Base-by-base conservation (phyloP, 2,888 invertebrate species). In the Eutolmus rufibarbis region DNA sequence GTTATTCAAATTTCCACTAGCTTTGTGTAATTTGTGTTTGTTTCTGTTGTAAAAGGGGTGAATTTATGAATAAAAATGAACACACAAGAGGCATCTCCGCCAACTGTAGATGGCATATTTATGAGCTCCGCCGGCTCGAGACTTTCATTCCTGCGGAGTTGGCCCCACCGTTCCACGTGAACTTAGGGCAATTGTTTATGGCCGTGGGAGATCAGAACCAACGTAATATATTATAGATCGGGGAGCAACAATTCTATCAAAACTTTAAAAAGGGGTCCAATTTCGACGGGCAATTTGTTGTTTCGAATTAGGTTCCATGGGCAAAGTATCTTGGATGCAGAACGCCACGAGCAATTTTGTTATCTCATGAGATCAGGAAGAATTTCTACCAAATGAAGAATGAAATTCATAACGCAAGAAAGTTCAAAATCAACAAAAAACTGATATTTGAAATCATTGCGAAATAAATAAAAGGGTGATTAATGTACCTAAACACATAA, bases 11-110 rank as follows among this genome's bases (percentile, higher is more conserved):
- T 86, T 76, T 86, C 51, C 57, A 86, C 78, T 86, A 77, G 77
- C 86, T 86, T 86, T 86, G 78, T 86, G 86, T 86, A 86, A 86
- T 86, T 86, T 76, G 78, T 86, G 57, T 86, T 86, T 86, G 86
- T 86, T 86, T 78, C 85, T 74, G 51, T 46, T 40, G 51, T 43
- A 51, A 85, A 85, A 85, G 74, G 85, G 85, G 43, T 85, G 85
- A 74, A 85, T 85, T 85, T 85, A 85, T 85, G 85, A 85, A 85
- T 85, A 85, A 85, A 85, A 85, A 74, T 85, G 85, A 85, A 85
- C 74, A 46, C 85, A 74, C 74, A 74, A 40, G 34, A 74, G 85
- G 74, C 74, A 74, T 74, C 85, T 23, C 74, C 34, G 28, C 46
- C 85, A 85, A 74, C 85, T 85, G 85, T 85, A 85, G 85, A 85